phyloP scores from a whole-genome alignment of 1,140 invertebrate species.

The Drosophila ironensis region DNA sequence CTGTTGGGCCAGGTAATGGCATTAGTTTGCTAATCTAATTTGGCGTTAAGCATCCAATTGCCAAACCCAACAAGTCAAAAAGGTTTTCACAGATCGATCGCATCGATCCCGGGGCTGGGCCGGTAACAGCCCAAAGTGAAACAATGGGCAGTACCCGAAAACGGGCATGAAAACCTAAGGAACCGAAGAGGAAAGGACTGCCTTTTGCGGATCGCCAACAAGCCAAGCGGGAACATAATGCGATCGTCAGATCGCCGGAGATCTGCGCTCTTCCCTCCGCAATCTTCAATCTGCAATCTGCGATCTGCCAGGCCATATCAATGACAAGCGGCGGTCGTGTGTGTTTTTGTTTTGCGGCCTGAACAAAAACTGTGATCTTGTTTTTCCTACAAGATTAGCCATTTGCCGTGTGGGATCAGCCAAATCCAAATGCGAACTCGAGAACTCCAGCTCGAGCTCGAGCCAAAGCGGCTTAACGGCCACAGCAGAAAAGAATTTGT shows the following conservation, averaged over 20 bases:
- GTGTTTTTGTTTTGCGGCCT: constrained; percentile 54
- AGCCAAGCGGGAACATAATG: constrained; percentile 50
- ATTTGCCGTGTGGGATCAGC: constrained; percentile 64
- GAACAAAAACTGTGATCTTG: constrained; percentile 75
- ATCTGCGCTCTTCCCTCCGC: constrained; percentile 29
- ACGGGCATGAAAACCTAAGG: too few species aligned
- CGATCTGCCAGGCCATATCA: constrained; percentile 67
- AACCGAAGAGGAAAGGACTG: constrained; percentile 44
- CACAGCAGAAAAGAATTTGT: not conserved
- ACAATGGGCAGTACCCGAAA: constrained; percentile 59
- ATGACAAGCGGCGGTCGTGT: constrained; percentile 56
- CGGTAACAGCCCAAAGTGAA: constrained; percentile 27
- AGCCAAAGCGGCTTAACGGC: constrained; percentile 70
- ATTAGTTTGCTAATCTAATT: constrained; percentile 80
- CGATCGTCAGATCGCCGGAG: constrained; percentile 22
- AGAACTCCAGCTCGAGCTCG: constrained; percentile 32
- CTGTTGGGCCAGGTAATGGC: constrained; percentile 59
- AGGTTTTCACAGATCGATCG: constrained; percentile 72
- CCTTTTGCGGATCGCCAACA: constrained; percentile 74
- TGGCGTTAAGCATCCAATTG: constrained; percentile 76
- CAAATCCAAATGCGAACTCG: constrained; percentile 19
- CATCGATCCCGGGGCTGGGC: constrained; percentile 28
- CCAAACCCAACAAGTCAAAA: constrained; percentile 75
- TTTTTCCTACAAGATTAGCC: constrained; percentile 71
- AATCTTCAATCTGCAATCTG: constrained; percentile 40